phyloP scores from a whole-genome alignment of 92 coral and sea anemone genomes.

The Siderastrea siderea region DNA sequence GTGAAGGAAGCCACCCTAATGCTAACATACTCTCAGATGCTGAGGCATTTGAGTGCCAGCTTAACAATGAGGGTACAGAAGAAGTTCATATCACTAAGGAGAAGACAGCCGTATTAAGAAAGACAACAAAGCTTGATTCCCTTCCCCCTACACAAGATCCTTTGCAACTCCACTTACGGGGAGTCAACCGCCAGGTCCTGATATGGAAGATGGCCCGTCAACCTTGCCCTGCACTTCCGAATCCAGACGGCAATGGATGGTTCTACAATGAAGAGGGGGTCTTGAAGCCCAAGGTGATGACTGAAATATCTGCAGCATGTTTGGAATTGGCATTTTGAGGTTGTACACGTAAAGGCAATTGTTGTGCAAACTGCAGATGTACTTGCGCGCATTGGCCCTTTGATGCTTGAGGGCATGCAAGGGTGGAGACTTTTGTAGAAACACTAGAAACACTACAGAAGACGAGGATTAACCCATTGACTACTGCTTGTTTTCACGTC shows the following conservation, averaged over 20 bases:
- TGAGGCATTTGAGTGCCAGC: constrained; percentile 79
- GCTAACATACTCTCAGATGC: constrained; percentile 54
- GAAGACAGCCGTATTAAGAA: constrained; percentile 69
- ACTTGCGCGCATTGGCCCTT: constrained; percentile 64
- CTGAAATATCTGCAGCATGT: constrained; percentile 69
- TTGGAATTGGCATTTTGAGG: constrained; percentile 75
- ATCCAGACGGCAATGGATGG: constrained; percentile 68
- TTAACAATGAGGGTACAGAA: constrained; percentile 60
- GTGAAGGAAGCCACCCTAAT: constrained; percentile 23
- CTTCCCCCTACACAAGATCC: constrained; percentile 74
- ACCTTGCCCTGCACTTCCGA: constrained; percentile 48
- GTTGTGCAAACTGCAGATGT: constrained; percentile 72
- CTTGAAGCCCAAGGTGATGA: constrained; percentile 66
- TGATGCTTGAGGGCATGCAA: constrained; percentile 67
- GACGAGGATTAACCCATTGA: too few species aligned
- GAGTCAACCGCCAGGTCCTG: constrained; percentile 44
- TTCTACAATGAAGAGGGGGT: constrained; percentile 42
- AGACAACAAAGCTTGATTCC: constrained; percentile 57
- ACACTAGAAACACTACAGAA: constrained; percentile 43
- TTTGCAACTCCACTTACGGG: constrained; percentile 58
- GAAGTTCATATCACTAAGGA: constrained; percentile 34
- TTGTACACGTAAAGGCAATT: constrained; percentile 46
- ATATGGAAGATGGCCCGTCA: constrained; percentile 58
- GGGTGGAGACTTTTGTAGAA: constrained; percentile 62
- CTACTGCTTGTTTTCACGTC: too few species aligned